Conservation (phyloP, 2,113 vertebrate species). For the Tyrannus savana region DNA sequence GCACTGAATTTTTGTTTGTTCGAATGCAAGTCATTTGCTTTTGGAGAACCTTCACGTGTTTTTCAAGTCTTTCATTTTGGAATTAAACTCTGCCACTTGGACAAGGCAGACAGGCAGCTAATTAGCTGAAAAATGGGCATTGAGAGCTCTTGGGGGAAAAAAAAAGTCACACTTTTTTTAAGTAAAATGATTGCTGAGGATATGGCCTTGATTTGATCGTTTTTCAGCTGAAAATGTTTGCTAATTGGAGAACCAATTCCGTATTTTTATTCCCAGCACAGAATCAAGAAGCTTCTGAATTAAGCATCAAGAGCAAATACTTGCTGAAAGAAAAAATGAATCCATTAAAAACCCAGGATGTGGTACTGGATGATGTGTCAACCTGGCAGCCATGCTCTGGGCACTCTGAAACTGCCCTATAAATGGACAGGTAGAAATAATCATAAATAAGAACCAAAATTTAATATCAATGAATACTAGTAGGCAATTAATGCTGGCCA, state of each 20-base stretch:
- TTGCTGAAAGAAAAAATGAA: constrained; percentile 30
- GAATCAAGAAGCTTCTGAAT: constrained; percentile 23
- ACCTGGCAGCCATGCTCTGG: not conserved
- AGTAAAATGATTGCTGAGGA: constrained; percentile 45
- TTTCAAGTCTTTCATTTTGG: constrained; percentile 22
- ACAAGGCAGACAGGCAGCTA: constrained; percentile 28
- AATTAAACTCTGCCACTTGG: constrained; percentile 42
- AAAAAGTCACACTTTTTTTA: not conserved
- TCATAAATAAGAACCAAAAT: not conserved
- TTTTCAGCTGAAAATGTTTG: constrained; percentile 46
- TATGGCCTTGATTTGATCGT: constrained; percentile 60
- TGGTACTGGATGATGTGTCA: not conserved
- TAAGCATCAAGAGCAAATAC: constrained; percentile 16
- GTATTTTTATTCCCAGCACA: constrained; percentile 26
- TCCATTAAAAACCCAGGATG: not conserved
- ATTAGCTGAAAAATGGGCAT: constrained; percentile 49
- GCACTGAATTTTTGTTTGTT: not conserved
- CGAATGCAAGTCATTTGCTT: not conserved
- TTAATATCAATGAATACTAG: not conserved
- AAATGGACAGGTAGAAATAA: not conserved
- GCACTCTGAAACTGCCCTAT: not conserved
- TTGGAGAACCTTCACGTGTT: not conserved
- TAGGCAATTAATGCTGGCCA: not conserved
- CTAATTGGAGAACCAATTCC: constrained; percentile 46
- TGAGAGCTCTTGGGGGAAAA: not conserved